Evolutionary conservation across 2,113 vertebrate species (phyloP).

Genomic region (Herpetotheres cachinnans): DNA sequence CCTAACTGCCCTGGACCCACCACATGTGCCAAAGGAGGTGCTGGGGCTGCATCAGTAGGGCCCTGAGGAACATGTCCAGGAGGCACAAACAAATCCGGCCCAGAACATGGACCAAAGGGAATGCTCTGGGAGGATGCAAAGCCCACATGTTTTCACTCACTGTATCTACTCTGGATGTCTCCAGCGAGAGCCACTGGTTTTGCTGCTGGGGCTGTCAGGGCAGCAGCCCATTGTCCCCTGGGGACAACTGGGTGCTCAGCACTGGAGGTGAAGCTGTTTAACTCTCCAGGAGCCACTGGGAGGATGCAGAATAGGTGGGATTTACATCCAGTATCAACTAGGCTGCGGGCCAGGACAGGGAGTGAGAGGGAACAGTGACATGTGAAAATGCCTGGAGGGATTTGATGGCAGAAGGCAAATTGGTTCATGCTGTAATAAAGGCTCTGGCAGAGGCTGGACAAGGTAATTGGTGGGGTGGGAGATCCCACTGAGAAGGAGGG

Average conservation of each 20-base stretch:
- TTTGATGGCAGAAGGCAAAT: not conserved
- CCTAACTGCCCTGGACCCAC: not conserved
- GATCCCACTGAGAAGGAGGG: not conserved
- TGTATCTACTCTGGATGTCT: not conserved
- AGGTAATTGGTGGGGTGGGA: not conserved
- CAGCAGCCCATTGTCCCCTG: not conserved
- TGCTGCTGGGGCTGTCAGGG: not conserved
- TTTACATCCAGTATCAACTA: not conserved
- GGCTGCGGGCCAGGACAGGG: not conserved
- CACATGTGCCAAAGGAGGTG: rapidly evolving
- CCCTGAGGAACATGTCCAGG: not conserved
- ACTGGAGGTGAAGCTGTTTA: not conserved
- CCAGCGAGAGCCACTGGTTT: not conserved
- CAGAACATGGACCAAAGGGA: not conserved
- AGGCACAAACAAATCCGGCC: not conserved
- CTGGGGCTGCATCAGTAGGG: rapidly evolving
- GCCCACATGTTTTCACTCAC: not conserved
- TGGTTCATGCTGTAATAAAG: not conserved
- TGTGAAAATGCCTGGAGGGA: not conserved
- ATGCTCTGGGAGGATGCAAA: not conserved
- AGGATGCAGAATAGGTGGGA: not conserved
- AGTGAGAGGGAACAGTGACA: not conserved
- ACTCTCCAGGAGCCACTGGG: not conserved
- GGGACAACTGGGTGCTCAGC: not conserved
- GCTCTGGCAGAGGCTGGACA: not conserved